phyloP scores from a whole-genome alignment of 2,113 vertebrate species.

The Menura novaehollandiae region DNA sequence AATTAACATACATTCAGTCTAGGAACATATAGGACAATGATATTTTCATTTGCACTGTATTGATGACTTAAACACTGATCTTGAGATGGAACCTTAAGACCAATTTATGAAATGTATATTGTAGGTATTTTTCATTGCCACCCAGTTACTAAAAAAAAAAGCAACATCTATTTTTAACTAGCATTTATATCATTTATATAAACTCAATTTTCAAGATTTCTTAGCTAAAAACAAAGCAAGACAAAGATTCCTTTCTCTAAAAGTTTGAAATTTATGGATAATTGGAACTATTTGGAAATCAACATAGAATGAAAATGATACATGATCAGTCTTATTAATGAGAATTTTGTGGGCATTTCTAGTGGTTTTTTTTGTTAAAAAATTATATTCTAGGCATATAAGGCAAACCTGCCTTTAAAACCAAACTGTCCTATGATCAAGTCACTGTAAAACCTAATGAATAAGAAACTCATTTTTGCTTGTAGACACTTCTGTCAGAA shows the following conservation, averaged over 20 bases:
- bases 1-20: not conserved
- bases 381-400: not conserved
- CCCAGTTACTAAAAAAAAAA: not conserved
- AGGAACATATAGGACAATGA: not conserved
- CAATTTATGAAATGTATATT: not conserved
- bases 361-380: not conserved
- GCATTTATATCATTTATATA: not conserved
- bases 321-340: not conserved
- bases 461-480: not conserved
- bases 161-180: rapidly evolving
- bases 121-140: not conserved
- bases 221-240: not conserved
- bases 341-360: not conserved
- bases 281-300: not conserved
- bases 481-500: not conserved
- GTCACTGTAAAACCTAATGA: not conserved
- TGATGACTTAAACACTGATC: not conserved
- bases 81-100: not conserved
- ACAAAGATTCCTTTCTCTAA: not conserved
- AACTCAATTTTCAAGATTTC: not conserved
- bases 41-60: not conserved
- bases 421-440: not conserved
- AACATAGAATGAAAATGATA: not conserved
- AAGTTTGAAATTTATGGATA: not conserved
- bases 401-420: not conserved